Evolutionary conservation across 2,113 vertebrate genomes (phyloP).

Genomic region (Leptobrachium leishanense): DNA sequence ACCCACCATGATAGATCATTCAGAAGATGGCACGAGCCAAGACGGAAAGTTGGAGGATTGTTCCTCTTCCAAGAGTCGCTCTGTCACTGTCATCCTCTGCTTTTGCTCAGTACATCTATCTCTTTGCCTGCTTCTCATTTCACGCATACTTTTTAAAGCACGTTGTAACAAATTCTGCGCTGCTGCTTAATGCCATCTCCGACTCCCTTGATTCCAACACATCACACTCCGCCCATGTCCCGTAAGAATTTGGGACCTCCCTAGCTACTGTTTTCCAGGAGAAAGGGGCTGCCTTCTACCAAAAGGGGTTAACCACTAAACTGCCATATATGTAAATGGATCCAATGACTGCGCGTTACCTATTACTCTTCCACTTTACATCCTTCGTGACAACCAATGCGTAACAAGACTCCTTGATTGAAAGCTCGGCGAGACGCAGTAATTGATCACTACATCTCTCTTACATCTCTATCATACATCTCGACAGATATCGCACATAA

Average conservation of each 20-base stretch:
- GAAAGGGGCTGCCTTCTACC: constrained; percentile 3
- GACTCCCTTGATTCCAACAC: constrained; percentile 18
- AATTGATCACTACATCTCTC: not conserved
- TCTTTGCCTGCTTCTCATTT: not conserved
- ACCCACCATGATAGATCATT: not conserved
- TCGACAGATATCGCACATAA: not conserved
- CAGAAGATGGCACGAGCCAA: not conserved
- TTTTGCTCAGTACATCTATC: not conserved
- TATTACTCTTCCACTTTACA: not conserved
- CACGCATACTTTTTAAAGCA: not conserved
- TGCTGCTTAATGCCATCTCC: constrained; percentile 12
- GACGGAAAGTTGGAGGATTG: not conserved
- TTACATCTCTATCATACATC: not conserved
- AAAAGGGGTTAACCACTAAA: constrained; percentile 18
- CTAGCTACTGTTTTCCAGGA: constrained; percentile 29
- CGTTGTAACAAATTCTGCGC: constrained; percentile 19
- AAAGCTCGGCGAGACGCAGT: not conserved
- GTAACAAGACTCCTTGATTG: not conserved
- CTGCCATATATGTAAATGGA: not conserved
- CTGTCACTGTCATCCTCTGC: constrained; percentile 2
- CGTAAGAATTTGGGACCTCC: constrained; percentile 26
- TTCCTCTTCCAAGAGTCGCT: not conserved
- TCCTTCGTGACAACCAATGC: not conserved
- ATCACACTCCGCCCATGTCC: constrained; percentile 17
- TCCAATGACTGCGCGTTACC: not conserved